phyloP scores from a whole-genome alignment of 2,113 vertebrate species.

The Alexandromys fortis region DNA sequence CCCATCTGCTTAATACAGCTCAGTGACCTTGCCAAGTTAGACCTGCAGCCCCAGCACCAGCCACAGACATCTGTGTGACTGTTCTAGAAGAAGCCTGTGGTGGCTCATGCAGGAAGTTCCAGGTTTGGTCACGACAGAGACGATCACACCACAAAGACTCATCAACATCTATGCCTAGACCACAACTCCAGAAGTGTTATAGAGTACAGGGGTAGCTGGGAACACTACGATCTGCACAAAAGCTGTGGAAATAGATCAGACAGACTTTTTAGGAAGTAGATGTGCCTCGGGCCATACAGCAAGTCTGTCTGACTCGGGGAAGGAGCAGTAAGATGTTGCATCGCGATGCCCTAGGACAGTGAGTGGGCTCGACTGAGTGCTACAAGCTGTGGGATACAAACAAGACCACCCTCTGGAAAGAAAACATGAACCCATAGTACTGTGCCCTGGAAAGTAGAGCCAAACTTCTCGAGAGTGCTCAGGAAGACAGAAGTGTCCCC shows the following conservation, averaged over 20 bases:
- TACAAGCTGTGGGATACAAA: background rate
- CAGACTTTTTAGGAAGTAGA: background rate
- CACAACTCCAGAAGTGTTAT: background rate
- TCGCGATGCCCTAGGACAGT: background rate
- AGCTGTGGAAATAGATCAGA: background rate
- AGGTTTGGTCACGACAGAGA: background rate
- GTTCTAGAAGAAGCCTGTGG: background rate
- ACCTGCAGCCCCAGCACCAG: background rate
- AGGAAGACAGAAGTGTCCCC: background rate
- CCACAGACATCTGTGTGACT: background rate
- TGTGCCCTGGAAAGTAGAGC: background rate
- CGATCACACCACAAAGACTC: background rate
- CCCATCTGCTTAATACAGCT: background rate
- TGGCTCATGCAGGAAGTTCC: background rate
- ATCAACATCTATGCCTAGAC: background rate
- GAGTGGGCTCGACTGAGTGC: background rate
- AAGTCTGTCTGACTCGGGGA: background rate
- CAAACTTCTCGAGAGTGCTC: background rate
- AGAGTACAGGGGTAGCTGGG: no score
- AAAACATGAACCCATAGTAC: background rate
- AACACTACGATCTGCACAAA: no score
- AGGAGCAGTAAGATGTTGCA: accelerated
- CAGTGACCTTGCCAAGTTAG: background rate
- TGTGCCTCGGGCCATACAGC: background rate
- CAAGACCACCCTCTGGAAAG: background rate